These are phyloP conservation scores for Cynoglossus semilaevis DNA, from an alignment of 2,113 vertebrate genomes.

Conservation along the genomic window DNA sequence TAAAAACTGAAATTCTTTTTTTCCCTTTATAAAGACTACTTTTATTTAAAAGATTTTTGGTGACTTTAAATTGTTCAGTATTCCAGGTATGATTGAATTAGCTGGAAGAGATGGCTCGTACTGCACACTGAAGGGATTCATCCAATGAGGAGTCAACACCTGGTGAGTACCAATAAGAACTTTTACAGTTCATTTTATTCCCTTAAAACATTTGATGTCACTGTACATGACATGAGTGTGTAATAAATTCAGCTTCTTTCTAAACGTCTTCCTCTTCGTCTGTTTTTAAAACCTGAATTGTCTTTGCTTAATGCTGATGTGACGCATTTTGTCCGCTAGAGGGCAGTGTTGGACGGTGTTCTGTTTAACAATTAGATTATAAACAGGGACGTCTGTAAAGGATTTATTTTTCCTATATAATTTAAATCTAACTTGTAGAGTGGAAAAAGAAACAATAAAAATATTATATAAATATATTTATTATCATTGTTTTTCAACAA, in stretches of 20 bases:
- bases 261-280: neutral
- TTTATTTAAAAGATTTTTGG: no score
- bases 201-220: no score
- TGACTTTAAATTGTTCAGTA: slow-evolving; percentile 6
- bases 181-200: no score
- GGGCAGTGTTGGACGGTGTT: neutral
- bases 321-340: slow-evolving; percentile 5
- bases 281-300: neutral
- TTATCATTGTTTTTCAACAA: no score
- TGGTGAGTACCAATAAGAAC: slow-evolving; percentile 55
- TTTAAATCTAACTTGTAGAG: no score
- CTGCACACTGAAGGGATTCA: no score
- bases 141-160: neutral
- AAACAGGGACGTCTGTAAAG: neutral
- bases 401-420: no score
- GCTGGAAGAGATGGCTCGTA: no score
- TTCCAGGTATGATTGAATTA: slow-evolving; percentile 30
- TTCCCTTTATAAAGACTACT: neutral
- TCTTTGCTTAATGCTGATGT: neutral
- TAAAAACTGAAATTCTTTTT: no score
- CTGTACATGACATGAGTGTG: neutral
- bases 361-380: neutral
- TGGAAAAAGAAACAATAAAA: no score
- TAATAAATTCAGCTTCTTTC: slow-evolving; percentile 42
- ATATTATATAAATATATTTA: no score